Evolutionary conservation across 2,113 vertebrate genomes (phyloP).

Genomic region (Prionailurus bengalensis): DNA sequence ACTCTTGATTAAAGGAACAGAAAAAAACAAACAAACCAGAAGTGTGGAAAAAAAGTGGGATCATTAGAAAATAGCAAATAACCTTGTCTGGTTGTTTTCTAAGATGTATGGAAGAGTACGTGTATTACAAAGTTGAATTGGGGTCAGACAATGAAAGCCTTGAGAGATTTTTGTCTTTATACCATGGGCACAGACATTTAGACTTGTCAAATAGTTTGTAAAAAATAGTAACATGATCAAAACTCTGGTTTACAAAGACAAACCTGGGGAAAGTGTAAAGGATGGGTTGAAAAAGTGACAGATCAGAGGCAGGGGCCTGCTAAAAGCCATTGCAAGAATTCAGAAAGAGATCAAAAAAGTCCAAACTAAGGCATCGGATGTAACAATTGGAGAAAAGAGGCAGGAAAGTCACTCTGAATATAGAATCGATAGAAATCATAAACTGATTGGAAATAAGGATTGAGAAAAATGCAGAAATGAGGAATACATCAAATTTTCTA

Average conservation of each 20-base stretch:
- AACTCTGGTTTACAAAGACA: conserved; percentile 59
- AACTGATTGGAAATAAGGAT: neutral
- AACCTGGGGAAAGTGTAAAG: conserved; percentile 39
- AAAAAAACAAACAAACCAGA: no score
- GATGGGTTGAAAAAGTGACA: neutral
- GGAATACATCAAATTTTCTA: neutral
- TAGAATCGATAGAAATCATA: neutral
- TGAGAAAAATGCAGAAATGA: neutral
- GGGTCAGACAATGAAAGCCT: conserved; percentile 47
- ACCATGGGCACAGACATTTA: neutral
- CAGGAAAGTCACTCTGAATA: neutral
- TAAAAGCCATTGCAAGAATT: neutral
- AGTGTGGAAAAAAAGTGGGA: neutral
- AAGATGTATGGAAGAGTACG: neutral
- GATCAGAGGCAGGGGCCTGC: neutral
- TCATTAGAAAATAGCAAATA: neutral
- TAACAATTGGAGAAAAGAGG: neutral
- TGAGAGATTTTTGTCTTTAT: conserved; percentile 5
- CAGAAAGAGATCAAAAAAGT: conserved; percentile 11
- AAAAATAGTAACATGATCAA: conserved; percentile 34
- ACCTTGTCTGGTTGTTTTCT: neutral
- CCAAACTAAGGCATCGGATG: neutral
- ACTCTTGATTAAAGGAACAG: neutral
- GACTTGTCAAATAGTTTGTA: conserved; percentile 34
- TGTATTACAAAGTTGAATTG: neutral